Evolutionary conservation across 2,113 vertebrate genomes (phyloP).

Genomic region (Cyphomyrus plagiostoma): DNA sequence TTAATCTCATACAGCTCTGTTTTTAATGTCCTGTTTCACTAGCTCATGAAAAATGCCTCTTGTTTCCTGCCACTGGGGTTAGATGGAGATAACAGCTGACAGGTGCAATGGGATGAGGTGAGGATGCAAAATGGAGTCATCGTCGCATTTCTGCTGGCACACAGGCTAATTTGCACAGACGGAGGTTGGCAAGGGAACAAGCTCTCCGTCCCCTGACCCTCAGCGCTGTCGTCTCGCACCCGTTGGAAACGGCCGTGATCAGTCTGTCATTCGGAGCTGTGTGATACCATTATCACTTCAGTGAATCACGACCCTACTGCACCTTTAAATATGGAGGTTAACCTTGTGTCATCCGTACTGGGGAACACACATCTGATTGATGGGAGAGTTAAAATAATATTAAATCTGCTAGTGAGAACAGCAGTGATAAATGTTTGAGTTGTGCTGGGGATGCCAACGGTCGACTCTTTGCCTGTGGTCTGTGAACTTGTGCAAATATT

Average conservation of each 20-base stretch:
- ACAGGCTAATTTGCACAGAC: background rate
- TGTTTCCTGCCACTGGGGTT: background rate
- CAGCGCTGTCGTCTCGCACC: background rate
- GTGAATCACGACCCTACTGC: background rate
- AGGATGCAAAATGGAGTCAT: background rate
- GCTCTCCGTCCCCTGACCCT: background rate
- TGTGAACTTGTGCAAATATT: background rate
- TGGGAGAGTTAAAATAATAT: background rate
- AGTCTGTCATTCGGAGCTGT: background rate
- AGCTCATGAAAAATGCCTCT: background rate
- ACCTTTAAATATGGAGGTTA: background rate
- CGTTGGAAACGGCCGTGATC: background rate
- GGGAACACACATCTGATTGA: background rate
- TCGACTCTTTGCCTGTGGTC: background rate
- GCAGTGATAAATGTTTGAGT: background rate
- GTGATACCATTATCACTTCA: background rate
- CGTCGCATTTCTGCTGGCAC: background rate
- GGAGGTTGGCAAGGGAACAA: background rate
- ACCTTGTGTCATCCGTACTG: background rate
- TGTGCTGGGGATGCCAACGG: background rate
- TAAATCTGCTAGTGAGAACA: background rate
- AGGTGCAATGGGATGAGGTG: background rate
- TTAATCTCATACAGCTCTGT: background rate
- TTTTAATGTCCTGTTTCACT: background rate
- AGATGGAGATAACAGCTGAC: background rate